Base-by-base conservation (phyloP, 2,888 invertebrate species). In the Automeris io region DNA sequence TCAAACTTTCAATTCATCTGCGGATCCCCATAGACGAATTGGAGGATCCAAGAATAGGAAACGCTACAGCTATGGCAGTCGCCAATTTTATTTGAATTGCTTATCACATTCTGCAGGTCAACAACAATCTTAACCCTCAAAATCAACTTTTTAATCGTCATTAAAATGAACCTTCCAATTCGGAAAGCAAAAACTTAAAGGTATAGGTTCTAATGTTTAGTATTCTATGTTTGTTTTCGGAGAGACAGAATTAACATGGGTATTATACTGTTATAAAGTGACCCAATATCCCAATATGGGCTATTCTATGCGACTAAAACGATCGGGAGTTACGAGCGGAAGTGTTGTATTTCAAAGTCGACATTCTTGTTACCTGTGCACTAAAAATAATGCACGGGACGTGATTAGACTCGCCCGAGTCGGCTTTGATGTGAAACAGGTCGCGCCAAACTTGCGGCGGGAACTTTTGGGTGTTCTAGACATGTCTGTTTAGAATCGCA, bases 301-400 rank as follows among this genome's bases (percentile, higher is more conserved):
- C 16, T 47, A 46, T 25, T 72, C 63, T 66, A 42, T 61, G 65
- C 29, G 43, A 33, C 29, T 37, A 42, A 48, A 49, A 42, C 54
- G 57, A 52, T 57, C 58, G 61, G 52, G 53, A 29, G 68, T 76
- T 78, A 78, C 69, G 78, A 75, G 73, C 83, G 83, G 83, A 85
- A 85, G 82, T 82, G 75, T 83, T 67, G 65, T 61, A 69, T 83
- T 82, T 83, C 83, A 83, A 83, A 85, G 83, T 69, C 22, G 61
- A 77, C 79, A 81, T 82, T 82, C 81, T 78, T 76, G 81, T 81
- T 85, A 85, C 85, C 85, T 85, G 85, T 80, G 54, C 58, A 66
- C 76, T 78, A 81, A 78, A 81, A 72, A 82, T 80, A 81, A 51
- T 50, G 47, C 51, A 49, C 61, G 61, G 66, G 64, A 64, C 62